A percentile compares a stretch with the other conserved stretches of the same genome.
Evolutionary conservation across 1,140 invertebrate species (phyloP).

Genomic region (Bombyx mandarina): DNA sequence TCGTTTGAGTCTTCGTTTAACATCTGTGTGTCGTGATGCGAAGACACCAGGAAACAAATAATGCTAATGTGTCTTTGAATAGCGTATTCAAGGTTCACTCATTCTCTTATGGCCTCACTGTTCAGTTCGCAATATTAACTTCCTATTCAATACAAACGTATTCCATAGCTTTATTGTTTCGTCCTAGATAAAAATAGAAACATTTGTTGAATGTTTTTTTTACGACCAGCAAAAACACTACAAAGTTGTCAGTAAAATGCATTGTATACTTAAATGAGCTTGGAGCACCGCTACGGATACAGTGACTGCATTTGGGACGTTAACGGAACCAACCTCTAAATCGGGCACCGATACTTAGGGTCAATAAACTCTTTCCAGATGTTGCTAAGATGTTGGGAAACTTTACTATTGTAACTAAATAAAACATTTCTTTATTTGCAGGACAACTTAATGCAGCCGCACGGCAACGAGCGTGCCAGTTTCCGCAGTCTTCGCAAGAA

Average conservation of each 20-base stretch:
- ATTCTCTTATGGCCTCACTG: conserved; percentile 45
- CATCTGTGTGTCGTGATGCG: conserved; percentile 33
- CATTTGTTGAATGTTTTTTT: conserved; percentile 20
- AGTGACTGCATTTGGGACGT: conserved; percentile 39
- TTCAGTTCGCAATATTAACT: conserved; percentile 43
- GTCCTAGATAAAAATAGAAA: conserved; percentile 21
- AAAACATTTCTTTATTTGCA: conserved; percentile 67
- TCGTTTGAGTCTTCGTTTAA: conserved; percentile 25
- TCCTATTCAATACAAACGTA: conserved; percentile 29
- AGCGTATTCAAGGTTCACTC: conserved; percentile 60
- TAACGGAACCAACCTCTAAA: conserved; percentile 40
- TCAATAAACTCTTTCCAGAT: conserved; percentile 30
- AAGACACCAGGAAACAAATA: conserved; percentile 56
- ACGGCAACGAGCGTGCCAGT: conserved; percentile 79
- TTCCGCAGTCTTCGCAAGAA: conserved; percentile 87
- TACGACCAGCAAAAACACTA: conserved; percentile 43
- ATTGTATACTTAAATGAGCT: conserved; percentile 40
- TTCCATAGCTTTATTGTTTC: neutral
- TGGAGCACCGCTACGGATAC: conserved; percentile 35
- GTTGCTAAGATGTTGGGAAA: conserved; percentile 6
- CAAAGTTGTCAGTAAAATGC: conserved; percentile 10
- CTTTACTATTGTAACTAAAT: conserved; percentile 15
- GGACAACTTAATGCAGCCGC: conserved; percentile 82
- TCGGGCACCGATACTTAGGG: conserved; percentile 26
- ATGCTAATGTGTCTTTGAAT: conserved; percentile 66